Evolutionary conservation across 2,797 vertebrate genomes (phyloP), one percentile per base, ranked within the genome.

Genomic region (Neosilurus mollespiculum): DNA sequence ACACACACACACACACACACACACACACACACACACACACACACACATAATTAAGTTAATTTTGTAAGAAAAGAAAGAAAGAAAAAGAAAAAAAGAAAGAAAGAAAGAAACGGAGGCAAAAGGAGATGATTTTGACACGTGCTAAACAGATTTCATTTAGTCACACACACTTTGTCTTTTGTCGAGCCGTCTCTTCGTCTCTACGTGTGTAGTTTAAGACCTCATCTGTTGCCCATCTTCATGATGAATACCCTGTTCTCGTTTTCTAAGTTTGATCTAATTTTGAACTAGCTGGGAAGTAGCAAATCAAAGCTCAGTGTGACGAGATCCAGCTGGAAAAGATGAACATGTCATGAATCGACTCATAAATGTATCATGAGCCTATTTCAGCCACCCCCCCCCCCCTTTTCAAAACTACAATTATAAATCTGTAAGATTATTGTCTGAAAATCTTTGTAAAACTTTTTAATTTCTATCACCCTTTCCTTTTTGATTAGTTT

Each of bases 331-430:
- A 56, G 43, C 58, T 86, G 65, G 82, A 77, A 83, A 67, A 81
- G 73, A 77, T 70, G 61, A 78, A 67, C 61, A 82, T 80, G 71
- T 54, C 70, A 77, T 80, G 70, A 77, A 78, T 64, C 71, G 70
- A 67, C 2, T 24, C 15, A 73, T 43, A 72, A 54, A 54, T 5
- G 1, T n/a, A 26, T 72, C n/a, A 49, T 49, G 18, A 70, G 4
- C n/a, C 43, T n/a, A 51, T 71, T 69, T 69, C 22, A n/a, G 20
- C 8, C 6, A 4, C 1, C 2, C 16, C 16, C 0, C 9, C 8
- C 9, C 1, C 0, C 18, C 15, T 65, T 30, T 65, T 65, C 24
- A 15, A 65, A 65, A 5, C n/a, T 62, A 62, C 5, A 65, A 15
- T 8, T 30, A 16, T 14, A 65, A 65, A 65, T 37, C 65, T 37